Evolutionary conservation across 2,113 vertebrate species (phyloP), one percentile per base, ranked within the genome.

Genomic region (Tetraodon nigroviridis): DNA sequence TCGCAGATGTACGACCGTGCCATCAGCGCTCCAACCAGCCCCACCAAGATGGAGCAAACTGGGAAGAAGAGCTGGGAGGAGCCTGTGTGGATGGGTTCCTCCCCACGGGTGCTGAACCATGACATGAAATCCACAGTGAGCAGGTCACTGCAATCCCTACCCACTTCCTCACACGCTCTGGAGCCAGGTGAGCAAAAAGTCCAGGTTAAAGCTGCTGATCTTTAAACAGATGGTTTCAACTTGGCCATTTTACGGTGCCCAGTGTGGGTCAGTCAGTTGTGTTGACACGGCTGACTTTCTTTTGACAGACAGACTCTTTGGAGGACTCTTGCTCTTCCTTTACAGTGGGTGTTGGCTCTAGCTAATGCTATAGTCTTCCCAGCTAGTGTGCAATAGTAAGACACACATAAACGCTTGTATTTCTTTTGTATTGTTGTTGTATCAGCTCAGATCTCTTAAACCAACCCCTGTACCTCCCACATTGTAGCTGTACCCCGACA

Each of bases 51-150:
- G 86, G 91, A 90, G 82, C 93, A 91, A 47, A 85, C 91, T 0
- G 94, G 94, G 47, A 92, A 94, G 74, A 93, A 94, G 69, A 98
- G 97, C 86, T 99, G 97, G 96, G 95, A 99, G 75, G 97, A 99
- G 75, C 97, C 97, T 0, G 93, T 89, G 65, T 99, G 95, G 95
- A 87, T 99, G 89, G 96, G 96, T 1, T 95, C 94, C 0, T 95
- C 94, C 0, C 94, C 94, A 0, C 89, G 93, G 16, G 79, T 96
- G 2, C 83, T 98, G 60, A 94, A 77, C 83, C 92, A 80, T 21
- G 93, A 96, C 71, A 94, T 98, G 95, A 98, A 96, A 88, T 87
- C 89, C 1, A 94, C 87, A 19, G 72, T 97, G 50, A 99, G 97
- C 83, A 90, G 95, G 42, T 98, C 96, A 0, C 87, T 99, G 21